Evolutionary conservation across 2,113 vertebrate species (phyloP).

Genomic region (Rhea americana): DNA sequence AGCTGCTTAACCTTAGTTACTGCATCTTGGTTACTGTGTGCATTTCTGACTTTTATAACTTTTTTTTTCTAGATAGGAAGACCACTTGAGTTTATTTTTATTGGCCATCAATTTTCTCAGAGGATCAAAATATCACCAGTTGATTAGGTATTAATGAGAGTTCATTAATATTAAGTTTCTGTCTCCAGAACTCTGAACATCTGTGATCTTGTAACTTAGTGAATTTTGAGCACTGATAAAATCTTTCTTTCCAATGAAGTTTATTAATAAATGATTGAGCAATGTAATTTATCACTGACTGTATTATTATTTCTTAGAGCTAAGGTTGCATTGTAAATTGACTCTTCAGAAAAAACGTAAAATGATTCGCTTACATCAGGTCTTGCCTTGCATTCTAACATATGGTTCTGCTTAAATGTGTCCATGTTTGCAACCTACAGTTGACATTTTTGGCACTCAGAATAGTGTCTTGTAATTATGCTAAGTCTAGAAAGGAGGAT

Average conservation of each 20-base stretch:
- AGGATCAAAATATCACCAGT: slow-evolving; percentile 25
- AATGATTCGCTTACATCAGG: slow-evolving; percentile 51
- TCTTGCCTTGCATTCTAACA: slow-evolving; percentile 69
- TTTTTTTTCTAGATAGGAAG: slow-evolving; percentile 11
- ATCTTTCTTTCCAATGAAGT: slow-evolving; percentile 22
- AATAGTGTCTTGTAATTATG: slow-evolving; percentile 79
- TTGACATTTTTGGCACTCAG: slow-evolving; percentile 80
- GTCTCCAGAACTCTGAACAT: not conserved
- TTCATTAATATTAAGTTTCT: slow-evolving; percentile 13
- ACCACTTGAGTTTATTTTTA: slow-evolving; percentile 33
- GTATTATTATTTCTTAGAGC: slow-evolving; percentile 37
- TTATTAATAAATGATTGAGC: slow-evolving; percentile 15
- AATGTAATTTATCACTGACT: slow-evolving; percentile 9
- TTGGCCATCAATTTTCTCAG: slow-evolving; percentile 31
- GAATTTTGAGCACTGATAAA: not conserved
- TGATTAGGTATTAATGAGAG: slow-evolving; percentile 40
- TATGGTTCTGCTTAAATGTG: slow-evolving; percentile 81
- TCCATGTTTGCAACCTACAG: slow-evolving; percentile 79
- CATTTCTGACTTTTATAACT: not conserved
- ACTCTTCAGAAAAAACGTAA: slow-evolving; percentile 69
- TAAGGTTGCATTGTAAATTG: slow-evolving; percentile 53
- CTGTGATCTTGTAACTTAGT: not conserved
- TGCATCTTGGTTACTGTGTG: not conserved
- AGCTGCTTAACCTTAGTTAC: slow-evolving; percentile 46
- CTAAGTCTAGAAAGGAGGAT: slow-evolving; percentile 78